Conservation (phyloP, 2,888 invertebrate species). For the Brachypalpus laphriformis region DNA sequence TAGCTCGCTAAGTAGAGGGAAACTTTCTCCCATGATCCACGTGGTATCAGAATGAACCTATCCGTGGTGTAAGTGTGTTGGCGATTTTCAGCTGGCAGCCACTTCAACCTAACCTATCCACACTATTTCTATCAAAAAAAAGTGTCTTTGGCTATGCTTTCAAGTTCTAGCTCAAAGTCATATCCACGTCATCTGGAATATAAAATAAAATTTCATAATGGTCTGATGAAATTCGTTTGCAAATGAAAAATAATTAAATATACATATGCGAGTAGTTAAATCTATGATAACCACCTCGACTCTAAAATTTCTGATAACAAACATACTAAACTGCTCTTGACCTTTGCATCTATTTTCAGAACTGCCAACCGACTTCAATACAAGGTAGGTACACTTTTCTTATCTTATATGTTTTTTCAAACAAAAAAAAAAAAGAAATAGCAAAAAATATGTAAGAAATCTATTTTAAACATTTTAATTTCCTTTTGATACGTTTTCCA, state of each 20-base stretch:
- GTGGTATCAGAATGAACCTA: too few species aligned
- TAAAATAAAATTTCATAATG: background rate
- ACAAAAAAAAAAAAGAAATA: background rate
- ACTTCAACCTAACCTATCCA: too few species aligned
- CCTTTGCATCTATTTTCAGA: conserved; percentile 64
- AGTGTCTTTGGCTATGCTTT: too few species aligned
- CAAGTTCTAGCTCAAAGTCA: too few species aligned
- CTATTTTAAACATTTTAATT: conserved; percentile 16
- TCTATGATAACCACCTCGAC: background rate
- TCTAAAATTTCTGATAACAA: conserved; percentile 34
- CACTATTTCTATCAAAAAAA: too few species aligned
- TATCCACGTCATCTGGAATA: background rate
- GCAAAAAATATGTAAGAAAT: conserved; percentile 1
- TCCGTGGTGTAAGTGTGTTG: too few species aligned
- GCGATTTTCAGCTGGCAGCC: too few species aligned
- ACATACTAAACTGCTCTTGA: conserved; percentile 20
- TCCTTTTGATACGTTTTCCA: conserved; percentile 31
- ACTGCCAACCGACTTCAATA: conserved; percentile 38
- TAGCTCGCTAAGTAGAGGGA: too few species aligned
- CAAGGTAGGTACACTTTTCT: conserved; percentile 46
- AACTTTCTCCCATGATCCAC: too few species aligned
- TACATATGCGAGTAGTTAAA: background rate
- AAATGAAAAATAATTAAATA: background rate
- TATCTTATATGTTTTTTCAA: conserved; percentile 33
- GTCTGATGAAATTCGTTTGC: conserved; percentile 18